These are phyloP conservation scores for Neolamprologus kungweensis DNA, from an alignment of 2,113 vertebrate species.

Conservation along the genomic window DNA sequence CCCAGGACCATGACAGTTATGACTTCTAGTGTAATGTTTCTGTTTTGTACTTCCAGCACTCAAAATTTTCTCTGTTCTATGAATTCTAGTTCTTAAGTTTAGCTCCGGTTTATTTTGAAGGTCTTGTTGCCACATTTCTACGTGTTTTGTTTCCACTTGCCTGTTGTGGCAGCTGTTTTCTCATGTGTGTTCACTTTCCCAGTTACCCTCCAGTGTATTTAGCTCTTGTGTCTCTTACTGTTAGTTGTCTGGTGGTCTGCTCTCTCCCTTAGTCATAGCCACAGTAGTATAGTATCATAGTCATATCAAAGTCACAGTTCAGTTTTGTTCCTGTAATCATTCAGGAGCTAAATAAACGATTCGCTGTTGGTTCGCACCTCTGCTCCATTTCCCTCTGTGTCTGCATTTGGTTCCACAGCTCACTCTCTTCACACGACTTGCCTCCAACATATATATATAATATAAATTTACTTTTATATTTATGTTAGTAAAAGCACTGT, in stretches of 20 bases:
- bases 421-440: fast-evolving
- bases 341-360: no score
- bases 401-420: not conserved
- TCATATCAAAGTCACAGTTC: not conserved
- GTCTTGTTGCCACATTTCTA: not conserved
- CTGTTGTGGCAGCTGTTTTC: not conserved
- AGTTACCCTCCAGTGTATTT: not conserved
- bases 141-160: not conserved
- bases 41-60: not conserved
- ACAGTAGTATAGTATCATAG: not conserved
- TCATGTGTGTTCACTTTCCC: fast-evolving
- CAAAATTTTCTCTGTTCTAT: not conserved
- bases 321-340: no score
- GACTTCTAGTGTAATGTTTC: not conserved
- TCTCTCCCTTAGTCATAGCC: not conserved
- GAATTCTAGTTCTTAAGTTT: not conserved
- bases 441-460: not conserved
- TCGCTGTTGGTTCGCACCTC: no score
- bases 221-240: not conserved
- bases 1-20: no score
- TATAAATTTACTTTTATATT: not conserved
- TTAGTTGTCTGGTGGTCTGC: not conserved
- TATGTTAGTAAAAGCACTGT: not conserved
- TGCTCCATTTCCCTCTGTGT: no score
- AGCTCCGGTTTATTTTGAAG: not conserved